Conservation (phyloP, 2,888 invertebrate genomes). For the Synanthedon tipuliformis region DNA sequence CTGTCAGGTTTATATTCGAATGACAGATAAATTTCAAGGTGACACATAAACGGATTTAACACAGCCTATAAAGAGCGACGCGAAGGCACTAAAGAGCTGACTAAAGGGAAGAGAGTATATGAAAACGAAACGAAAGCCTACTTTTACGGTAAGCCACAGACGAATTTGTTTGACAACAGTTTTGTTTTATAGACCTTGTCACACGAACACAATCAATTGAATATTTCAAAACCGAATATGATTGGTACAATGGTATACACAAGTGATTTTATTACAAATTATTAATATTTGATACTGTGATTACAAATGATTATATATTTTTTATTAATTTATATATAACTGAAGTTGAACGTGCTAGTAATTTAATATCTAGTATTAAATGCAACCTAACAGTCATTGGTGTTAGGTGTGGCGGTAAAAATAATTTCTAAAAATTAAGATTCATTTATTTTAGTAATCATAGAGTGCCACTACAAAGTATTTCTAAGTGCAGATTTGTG, state of each 20-base stretch:
- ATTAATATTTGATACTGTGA: background rate
- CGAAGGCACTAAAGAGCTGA: constrained; percentile 13
- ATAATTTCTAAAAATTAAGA: no score
- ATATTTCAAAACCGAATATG: background rate
- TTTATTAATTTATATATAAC: background rate
- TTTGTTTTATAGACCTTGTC: constrained; percentile 19
- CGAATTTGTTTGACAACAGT: constrained; percentile 11
- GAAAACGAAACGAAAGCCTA: constrained; percentile 30
- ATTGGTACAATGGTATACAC: background rate
- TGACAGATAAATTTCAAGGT: constrained; percentile 22
- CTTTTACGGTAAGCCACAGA: constrained; percentile 27
- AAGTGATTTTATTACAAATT: background rate
- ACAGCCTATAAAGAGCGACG: constrained; percentile 25
- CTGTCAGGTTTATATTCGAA: background rate
- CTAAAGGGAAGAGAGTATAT: background rate
- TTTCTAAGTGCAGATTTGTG: constrained; percentile 20
- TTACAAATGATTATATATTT: background rate
- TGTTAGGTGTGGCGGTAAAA: background rate
- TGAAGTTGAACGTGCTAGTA: background rate
- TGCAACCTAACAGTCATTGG: background rate
- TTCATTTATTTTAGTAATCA: background rate
- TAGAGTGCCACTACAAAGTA: background rate
- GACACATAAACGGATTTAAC: constrained; percentile 33
- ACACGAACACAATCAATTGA: constrained; percentile 41
- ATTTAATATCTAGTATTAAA: background rate